phyloP scores from a whole-genome alignment of 2,888 invertebrate species.

The Temnothorax ravouxi region DNA sequence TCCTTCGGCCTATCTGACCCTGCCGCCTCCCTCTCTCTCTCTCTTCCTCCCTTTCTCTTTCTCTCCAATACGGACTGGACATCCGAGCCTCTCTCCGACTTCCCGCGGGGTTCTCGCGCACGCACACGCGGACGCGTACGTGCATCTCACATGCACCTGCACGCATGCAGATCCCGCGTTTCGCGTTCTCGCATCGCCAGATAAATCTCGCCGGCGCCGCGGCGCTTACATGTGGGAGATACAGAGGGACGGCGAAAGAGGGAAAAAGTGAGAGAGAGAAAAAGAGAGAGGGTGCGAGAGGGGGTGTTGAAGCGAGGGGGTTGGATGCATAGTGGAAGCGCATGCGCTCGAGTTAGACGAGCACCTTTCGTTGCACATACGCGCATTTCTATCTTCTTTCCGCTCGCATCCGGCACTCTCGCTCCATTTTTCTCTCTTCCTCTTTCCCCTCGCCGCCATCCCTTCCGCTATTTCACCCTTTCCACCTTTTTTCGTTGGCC shows the following conservation, averaged over 20 bases:
- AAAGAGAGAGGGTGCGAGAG: conserved; percentile 24
- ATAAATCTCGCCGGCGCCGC: conserved; percentile 82
- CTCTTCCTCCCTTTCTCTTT: conserved; percentile 61
- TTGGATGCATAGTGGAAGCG: conserved; percentile 60
- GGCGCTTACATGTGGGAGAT: conserved; percentile 78
- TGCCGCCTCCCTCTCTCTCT: conserved; percentile 61
- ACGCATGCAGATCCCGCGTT: conserved; percentile 76
- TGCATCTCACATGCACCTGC: conserved; percentile 72
- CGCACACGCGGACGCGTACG: conserved; percentile 69
- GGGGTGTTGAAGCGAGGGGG: conserved; percentile 28
- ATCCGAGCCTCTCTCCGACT: conserved; percentile 68
- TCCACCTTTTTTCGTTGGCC: conserved; percentile 73
- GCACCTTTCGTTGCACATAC: conserved; percentile 59
- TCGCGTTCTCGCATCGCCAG: conserved; percentile 83
- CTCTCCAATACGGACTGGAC: conserved; percentile 55
- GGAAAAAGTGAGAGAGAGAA: conserved; percentile 21
- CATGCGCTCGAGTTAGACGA: conserved; percentile 67
- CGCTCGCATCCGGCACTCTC: conserved; percentile 51
- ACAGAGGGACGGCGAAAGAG: conserved; percentile 48
- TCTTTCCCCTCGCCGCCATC: conserved; percentile 13
- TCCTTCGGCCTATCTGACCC: conserved; percentile 74
- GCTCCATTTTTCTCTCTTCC: conserved; percentile 41
- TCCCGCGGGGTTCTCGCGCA: conserved; percentile 67
- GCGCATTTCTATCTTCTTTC: conserved; percentile 41
- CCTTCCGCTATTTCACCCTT: conserved; percentile 62